Evolutionary conservation across 2,888 invertebrate genomes (phyloP), one percentile per base, ranked within the genome.

Genomic region (Andricus quercusramuli): DNA sequence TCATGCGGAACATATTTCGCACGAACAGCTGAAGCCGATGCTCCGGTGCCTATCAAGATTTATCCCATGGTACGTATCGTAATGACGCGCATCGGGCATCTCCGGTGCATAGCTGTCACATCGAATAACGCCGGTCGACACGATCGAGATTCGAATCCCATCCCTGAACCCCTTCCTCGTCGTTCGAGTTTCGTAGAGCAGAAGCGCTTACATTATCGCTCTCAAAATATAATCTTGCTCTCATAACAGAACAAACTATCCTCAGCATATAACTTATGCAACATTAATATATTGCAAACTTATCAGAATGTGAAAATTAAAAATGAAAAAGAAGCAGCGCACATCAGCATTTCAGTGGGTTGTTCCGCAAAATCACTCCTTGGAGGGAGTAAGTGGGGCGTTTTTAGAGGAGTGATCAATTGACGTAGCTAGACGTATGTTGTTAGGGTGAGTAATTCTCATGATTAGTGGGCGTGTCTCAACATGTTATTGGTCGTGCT

Each of bases 91-190:
- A 82, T 78, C 81, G 81, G 47, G 85, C 85, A 84, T 85, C 74
- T 86, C 82, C 80, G 78, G 84, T 85, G 87, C 88, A 86, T 85
- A 83, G 85, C 86, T 88, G 88, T 88, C 88, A 88, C 44, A 79
- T 82, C 84, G 83, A 83, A 87, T 87, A 84, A 88, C 82, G 77
- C 65, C 67, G 32, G 41, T 64, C 47, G 87, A 86, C 87, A 79
- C 84, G 87, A 88, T 88, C 86, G 87, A 88, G 88, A 88, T 88
- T 83, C 86, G 41, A 83, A 78, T 76, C 79, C 80, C 79, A 76
- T 67, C 70, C 37, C 68, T 44, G 62, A 15, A 44, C 32, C 65
- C 44, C 62, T n/a, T 77, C 65, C 67, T 74, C 13, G 74, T 74
- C 56, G 74, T 51, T 74, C 74, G n/a, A 29, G 9, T 51, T 74